These are phyloP conservation scores for Zootermopsis nevadensis DNA, from an alignment of 2,888 invertebrate genomes.

Conservation along the genomic window DNA sequence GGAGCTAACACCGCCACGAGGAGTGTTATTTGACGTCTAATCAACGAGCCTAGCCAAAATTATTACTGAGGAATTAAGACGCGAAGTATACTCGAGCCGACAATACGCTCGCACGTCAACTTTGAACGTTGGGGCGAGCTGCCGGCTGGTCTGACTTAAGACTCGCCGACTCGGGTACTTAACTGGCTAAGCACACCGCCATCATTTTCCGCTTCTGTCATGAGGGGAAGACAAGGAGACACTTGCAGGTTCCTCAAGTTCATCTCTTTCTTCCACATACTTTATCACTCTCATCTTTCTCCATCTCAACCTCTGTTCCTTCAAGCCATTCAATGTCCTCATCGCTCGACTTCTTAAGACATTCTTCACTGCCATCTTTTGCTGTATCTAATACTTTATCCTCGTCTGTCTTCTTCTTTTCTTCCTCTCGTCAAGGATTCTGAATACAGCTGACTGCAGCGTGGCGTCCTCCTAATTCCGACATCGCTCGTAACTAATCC, in stretches of 20 bases:
- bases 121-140: too few species aligned
- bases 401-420: neutral
- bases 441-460: conserved; percentile 44
- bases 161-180: neutral
- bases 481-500: conserved; percentile 46
- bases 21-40: too few species aligned
- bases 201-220: neutral
- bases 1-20: too few species aligned
- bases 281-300: conserved; percentile 45
- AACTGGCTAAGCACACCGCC: neutral
- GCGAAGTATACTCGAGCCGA: too few species aligned
- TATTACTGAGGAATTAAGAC: too few species aligned
- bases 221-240: conserved; percentile 9
- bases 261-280: neutral
- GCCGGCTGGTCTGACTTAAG: too few species aligned
- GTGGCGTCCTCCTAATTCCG: conserved; percentile 43
- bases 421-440: conserved; percentile 41
- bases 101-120: too few species aligned
- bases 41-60: too few species aligned
- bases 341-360: conserved; percentile 20
- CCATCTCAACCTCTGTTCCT: conserved; percentile 28
- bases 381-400: neutral
- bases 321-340: conserved; percentile 24
- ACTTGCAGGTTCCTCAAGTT: neutral
- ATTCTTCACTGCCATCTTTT: conserved; percentile 4